phyloP scores from a whole-genome alignment of 2,113 vertebrate species.

The Hemiscyllium ocellatum region DNA sequence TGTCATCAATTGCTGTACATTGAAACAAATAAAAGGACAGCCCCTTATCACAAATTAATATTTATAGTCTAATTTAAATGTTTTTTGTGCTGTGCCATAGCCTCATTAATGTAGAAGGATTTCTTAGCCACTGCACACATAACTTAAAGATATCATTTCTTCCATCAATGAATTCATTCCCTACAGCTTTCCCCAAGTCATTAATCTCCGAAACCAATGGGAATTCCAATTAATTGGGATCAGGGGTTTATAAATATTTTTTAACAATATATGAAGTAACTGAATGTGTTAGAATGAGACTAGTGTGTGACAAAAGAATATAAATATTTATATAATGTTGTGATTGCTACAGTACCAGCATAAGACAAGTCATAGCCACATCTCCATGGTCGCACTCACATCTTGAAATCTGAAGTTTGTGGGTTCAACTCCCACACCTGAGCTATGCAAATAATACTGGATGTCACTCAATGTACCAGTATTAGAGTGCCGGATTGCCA shows the following conservation, averaged over 20 bases:
- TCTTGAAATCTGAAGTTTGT: background rate
- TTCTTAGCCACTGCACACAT: background rate
- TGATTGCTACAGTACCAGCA: background rate
- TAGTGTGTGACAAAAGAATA: background rate
- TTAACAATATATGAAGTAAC: background rate
- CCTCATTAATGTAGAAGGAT: background rate
- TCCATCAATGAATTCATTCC: background rate
- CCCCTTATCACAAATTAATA: background rate
- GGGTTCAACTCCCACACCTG: background rate
- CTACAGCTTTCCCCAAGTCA: background rate
- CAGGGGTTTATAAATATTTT: background rate
- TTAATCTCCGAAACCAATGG: background rate
- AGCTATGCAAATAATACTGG: background rate
- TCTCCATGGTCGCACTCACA: background rate
- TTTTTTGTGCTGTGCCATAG: background rate
- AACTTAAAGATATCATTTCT: background rate
- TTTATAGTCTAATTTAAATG: background rate
- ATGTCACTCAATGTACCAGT: background rate
- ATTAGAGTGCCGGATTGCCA: background rate
- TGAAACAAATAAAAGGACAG: background rate
- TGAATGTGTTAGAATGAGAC: background rate
- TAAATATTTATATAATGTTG: background rate
- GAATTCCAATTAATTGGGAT: background rate
- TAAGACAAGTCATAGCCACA: background rate
- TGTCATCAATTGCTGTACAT: background rate